These are phyloP conservation scores for Druceiella hillmani DNA, from an alignment of 2,888 invertebrate genomes.

Conservation along the genomic window DNA sequence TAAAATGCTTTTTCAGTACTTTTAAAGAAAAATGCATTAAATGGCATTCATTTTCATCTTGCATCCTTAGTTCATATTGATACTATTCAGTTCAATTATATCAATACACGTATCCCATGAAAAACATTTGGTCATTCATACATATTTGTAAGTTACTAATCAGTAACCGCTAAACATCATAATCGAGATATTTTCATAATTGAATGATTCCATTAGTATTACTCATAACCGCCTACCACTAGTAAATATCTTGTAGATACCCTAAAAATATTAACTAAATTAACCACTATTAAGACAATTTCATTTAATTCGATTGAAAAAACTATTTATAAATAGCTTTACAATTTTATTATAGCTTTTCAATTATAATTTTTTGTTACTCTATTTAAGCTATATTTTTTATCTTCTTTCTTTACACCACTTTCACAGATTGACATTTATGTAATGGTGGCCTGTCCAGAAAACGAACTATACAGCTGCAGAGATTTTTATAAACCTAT, in stretches of 20 bases:
- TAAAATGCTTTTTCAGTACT: too few species aligned
- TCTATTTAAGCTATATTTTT: constrained; percentile 1
- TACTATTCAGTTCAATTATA: background rate
- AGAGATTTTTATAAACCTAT: constrained; percentile 88
- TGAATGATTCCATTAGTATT: too few species aligned
- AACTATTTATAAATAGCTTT: too few species aligned
- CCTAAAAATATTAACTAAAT: too few species aligned
- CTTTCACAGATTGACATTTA: constrained; percentile 75
- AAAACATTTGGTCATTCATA: background rate
- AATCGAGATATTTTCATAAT: background rate
- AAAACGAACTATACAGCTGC: constrained; percentile 78
- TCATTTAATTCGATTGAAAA: background rate
- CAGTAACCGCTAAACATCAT: background rate
- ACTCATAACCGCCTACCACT: too few species aligned
- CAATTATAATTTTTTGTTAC: background rate
- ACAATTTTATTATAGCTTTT: too few species aligned
- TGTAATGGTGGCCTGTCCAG: constrained; percentile 87
- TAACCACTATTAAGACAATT: too few species aligned
- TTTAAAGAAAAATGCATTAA: too few species aligned
- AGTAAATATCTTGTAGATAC: too few species aligned
- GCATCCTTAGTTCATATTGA: too few species aligned
- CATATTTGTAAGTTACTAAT: background rate
- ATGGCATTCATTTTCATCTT: too few species aligned
- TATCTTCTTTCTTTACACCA: constrained; percentile 20
- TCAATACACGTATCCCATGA: background rate